A percentile compares a stretch with the other conserved stretches of the same genome.
phyloP scores from a whole-genome alignment of 2,888 invertebrate genomes.

The Agonum fuliginosum region DNA sequence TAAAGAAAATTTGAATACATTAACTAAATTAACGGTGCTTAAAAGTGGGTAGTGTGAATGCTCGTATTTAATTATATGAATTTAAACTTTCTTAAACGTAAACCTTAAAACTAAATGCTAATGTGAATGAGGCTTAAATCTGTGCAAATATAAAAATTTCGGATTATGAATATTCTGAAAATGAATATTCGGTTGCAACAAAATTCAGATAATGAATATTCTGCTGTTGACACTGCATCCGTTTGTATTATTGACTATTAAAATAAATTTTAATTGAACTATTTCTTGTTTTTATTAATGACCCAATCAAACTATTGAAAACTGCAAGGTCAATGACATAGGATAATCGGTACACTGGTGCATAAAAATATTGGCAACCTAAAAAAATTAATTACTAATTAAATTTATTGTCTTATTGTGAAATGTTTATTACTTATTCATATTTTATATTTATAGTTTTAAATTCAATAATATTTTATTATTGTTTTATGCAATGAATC shows the following conservation, averaged over 20 bases:
- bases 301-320: background rate
- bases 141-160: too few species aligned
- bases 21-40: too few species aligned
- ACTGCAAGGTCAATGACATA: conserved; percentile 39
- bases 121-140: too few species aligned
- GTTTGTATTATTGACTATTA: background rate
- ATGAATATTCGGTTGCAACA: too few species aligned
- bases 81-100: too few species aligned
- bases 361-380: background rate
- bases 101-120: too few species aligned
- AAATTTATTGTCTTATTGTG: background rate
- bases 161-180: too few species aligned
- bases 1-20: too few species aligned
- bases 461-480: background rate
- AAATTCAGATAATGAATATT: too few species aligned
- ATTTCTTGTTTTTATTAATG: conserved; percentile 9
- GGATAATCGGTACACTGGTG: conserved; percentile 7
- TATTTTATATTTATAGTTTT: background rate
- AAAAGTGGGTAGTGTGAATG: too few species aligned
- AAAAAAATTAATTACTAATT: conserved; percentile 10
- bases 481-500: conserved; percentile 22
- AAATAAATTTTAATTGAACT: conserved; percentile 14
- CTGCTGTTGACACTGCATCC: too few species aligned
- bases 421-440: background rate
- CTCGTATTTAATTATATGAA: too few species aligned